Conservation (phyloP, 92 coral and sea anemone genomes). For the Palythoa grandiflora region DNA sequence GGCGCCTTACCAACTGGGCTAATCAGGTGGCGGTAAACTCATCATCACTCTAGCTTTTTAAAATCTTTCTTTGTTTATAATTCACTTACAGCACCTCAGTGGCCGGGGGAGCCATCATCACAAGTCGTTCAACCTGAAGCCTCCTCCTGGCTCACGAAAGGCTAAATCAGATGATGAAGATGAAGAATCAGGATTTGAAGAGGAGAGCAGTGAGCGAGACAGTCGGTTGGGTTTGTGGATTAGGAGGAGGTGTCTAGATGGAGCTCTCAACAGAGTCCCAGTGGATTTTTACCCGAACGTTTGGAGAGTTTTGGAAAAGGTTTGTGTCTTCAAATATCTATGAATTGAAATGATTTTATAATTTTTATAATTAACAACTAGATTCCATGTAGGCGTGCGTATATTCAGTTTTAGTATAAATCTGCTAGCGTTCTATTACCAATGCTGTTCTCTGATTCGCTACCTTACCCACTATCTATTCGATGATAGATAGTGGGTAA, state of each 20-base stretch:
- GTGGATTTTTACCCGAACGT: constrained; percentile 93
- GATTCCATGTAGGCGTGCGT: too few species aligned
- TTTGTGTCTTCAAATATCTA: neutral
- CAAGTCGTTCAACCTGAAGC: constrained; percentile 45
- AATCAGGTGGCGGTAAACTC: too few species aligned
- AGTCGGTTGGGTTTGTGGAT: constrained; percentile 92
- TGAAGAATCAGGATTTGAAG: constrained; percentile 41
- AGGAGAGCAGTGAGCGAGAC: constrained; percentile 61
- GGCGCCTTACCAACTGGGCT: too few species aligned
- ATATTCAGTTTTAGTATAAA: too few species aligned
- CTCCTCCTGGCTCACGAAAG: constrained; percentile 38
- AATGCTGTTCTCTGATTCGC: too few species aligned
- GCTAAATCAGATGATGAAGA: constrained; percentile 53
- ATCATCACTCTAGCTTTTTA: neutral
- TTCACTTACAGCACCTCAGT: constrained; percentile 56
- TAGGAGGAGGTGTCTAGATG: constrained; percentile 94
- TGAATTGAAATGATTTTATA: neutral
- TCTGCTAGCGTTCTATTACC: too few species aligned
- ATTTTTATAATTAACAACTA: too few species aligned
- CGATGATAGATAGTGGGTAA: too few species aligned
- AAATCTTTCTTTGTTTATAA: neutral
- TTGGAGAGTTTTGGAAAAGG: constrained; percentile 97
- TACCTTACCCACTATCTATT: too few species aligned
- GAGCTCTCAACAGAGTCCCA: constrained; percentile 96
- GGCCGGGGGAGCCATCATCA: constrained; percentile 48